phyloP scores from a whole-genome alignment of 2,113 vertebrate genomes.

The Ophiodon elongatus region DNA sequence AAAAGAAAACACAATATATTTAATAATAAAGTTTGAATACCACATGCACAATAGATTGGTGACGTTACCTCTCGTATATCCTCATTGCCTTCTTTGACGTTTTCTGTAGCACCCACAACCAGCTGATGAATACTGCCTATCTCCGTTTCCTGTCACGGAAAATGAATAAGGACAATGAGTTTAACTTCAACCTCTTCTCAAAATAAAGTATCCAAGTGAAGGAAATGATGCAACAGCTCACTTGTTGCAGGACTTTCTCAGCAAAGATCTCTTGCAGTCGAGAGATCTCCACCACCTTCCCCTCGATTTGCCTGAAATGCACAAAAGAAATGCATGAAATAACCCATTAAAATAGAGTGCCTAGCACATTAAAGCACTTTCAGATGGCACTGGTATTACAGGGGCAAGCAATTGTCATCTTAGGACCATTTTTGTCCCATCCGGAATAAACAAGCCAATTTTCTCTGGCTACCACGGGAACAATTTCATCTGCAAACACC shows the following conservation, averaged over 20 bases:
- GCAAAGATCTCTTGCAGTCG: conserved; percentile 98
- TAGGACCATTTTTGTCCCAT: conserved; percentile 3
- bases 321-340: conserved; percentile 7
- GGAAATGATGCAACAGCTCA: conserved; percentile 64
- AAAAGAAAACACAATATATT: background rate
- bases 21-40: background rate
- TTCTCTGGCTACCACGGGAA: conserved; percentile 7
- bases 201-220: background rate
- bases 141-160: conserved; percentile 88
- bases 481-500: conserved; percentile 28
- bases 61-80: conserved; percentile 94
- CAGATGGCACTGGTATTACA: conserved; percentile 20
- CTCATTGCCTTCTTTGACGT: conserved; percentile 98
- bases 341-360: background rate
- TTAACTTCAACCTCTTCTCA: background rate
- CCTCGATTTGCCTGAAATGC: conserved; percentile 93
- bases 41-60: fast-evolving
- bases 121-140: conserved; percentile 96
- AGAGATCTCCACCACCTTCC: conserved; percentile 98
- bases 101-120: conserved; percentile 96
- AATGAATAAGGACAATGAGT: background rate
- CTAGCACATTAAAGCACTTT: conserved; percentile 8
- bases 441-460: conserved; percentile 21
- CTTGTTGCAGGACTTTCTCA: conserved; percentile 97
- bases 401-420: conserved; percentile 21